A percentile compares a stretch with the other conserved stretches of the same genome.
These are phyloP conservation scores for Machaerirhynchus nigripectus DNA, from an alignment of 2,113 vertebrate species.

Conservation along the genomic window DNA sequence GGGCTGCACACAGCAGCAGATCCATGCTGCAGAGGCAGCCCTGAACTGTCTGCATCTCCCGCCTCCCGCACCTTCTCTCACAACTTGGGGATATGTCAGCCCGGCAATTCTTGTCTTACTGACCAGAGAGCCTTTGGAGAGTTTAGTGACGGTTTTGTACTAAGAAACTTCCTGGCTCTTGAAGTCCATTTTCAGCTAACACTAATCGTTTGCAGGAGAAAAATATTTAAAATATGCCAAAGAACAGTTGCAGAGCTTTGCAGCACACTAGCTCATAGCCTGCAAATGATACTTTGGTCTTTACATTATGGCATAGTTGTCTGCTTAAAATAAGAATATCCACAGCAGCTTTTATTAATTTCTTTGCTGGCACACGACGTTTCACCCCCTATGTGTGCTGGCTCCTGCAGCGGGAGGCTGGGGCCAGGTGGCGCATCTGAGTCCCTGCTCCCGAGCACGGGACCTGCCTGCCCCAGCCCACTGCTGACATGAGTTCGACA, in stretches of 20 bases:
- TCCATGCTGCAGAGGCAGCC: accelerated
- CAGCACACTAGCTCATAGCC: neutral
- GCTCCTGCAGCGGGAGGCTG: too few relatives aligned
- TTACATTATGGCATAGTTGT: neutral
- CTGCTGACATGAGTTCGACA: neutral
- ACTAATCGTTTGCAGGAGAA: neutral
- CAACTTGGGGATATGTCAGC: accelerated
- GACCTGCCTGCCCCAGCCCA: neutral
- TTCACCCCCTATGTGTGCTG: accelerated
- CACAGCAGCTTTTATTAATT: neutral
- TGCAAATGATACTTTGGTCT: neutral
- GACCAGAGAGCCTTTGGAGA: neutral
- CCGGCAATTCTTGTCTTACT: neutral
- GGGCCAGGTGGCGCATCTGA: neutral
- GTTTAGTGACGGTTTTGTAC: neutral
- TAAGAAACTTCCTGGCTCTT: neutral
- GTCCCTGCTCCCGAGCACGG: accelerated
- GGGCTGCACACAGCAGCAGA: neutral
- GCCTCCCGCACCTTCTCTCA: neutral
- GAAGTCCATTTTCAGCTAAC: neutral
- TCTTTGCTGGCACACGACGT: accelerated
- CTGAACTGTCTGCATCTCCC: neutral
- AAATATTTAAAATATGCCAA: neutral
- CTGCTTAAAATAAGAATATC: neutral
- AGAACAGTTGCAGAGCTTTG: neutral